Base-by-base conservation (phyloP, 2,797 vertebrate genomes). In the Bradypodion pumilum region DNA sequence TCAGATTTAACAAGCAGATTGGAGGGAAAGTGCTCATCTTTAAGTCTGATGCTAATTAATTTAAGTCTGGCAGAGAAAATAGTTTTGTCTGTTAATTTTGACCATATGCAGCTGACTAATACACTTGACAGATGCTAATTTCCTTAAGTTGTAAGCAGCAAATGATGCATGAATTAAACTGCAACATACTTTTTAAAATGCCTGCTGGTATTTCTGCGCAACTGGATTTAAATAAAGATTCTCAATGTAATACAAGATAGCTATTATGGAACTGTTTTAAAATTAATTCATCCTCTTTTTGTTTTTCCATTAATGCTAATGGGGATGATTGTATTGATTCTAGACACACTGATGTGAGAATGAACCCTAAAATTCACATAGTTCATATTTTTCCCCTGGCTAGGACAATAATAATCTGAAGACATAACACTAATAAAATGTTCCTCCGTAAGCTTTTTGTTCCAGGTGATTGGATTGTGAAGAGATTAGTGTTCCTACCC, bases 131-230 rank as follows among this genome's bases (percentile, higher is more conserved):
- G 93, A 56, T 93, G 84, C 72, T 93, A 84, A 86, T 95, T 93
- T 94, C 93, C 92, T 93, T 91, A 93, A 92, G 81, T 88, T 86
- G 80, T 92, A 88, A 83, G 82, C 87, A 93, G 82, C 89, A 93
- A 93, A 92, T 91, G 91, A 91, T 87, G 90, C 83, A 86, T 91
- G 84, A 91, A 87, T 93, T 85, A 89, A 92, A 79, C 68, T 84
- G 83, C 84, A 89, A 73, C 85, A 93, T 82, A 88, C 85, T 90
- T 93, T 94, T 52, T 88, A 65, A 65, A 65, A 75, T 87, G 52
- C 35, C 87, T 90, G 72, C 89, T 92, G 73, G 35, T 90, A 87
- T 81, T 93, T 32, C 86, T 94, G 86, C 91, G 80, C 92, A 93
- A 92, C 88, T 27, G 72, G 82, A 91, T 93, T 85, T 90, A 86